Base-by-base conservation (phyloP, 2,797 vertebrate genomes). In the Crenichthys baileyi region DNA sequence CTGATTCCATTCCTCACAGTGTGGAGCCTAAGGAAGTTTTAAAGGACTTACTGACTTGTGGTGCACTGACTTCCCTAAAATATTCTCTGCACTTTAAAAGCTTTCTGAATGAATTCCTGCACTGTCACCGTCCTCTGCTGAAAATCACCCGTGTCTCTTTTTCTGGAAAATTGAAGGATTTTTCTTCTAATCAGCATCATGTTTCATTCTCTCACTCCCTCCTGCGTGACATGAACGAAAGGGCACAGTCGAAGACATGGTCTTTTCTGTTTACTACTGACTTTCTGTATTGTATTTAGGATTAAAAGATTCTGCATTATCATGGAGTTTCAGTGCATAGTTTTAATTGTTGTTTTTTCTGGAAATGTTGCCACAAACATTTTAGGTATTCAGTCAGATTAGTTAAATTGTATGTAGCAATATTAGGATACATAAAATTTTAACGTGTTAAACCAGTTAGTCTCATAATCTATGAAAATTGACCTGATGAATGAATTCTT, bases 241-340 rank as follows among this genome's bases (percentile, higher is more conserved):
- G 73, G 85, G 78, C 85, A 87, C 85, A 82, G 80, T 84, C 36
- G 65, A 84, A 81, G 77, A 90, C 82, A 78, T 44, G 7, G 71
- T 86, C 68, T 79, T 89, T 88, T 87, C 86, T 88, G 81, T 91
- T 91, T 88, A 92, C 84, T 77, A 87, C 88, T 80, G 78, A 90
- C 91, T 90, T 93, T 95, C 90, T 94, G 90, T 94, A 93, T 94
- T 92, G 85, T 93, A 89, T 81, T 91, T 92, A 91, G 90, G 89
- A 95, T 94, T 95, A 95, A 95, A 95, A 82, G 58, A 91, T 91
- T 92, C 82, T 88, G 83, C 91, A 89, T 90, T 85, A 89, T 90
- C 87, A 84, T 73, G 75, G 71, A 77, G 29, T 70, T 75, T 68
- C 78, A 83, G 48, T 81, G 26, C 20, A 70, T 74, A 41, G 53